These are phyloP conservation scores for Rhinichthys klamathensis DNA, from an alignment of 2,113 vertebrate genomes.

Conservation along the genomic window DNA sequence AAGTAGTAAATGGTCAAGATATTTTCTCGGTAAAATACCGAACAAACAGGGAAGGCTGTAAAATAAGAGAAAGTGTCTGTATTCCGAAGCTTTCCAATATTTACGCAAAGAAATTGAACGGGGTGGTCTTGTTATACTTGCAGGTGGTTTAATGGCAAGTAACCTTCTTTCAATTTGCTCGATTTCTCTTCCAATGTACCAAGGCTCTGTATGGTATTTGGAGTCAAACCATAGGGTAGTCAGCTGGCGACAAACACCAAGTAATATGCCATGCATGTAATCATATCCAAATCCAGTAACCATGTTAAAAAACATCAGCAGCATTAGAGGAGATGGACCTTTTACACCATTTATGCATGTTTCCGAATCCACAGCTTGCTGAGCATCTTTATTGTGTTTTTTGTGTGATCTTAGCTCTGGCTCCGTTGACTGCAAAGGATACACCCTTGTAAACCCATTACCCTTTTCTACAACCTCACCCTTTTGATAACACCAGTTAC, in stretches of 20 bases:
- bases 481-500: conserved; percentile 11
- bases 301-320: conserved; percentile 19
- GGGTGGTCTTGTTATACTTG: conserved; percentile 5
- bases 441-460: background rate
- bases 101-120: background rate
- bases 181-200: background rate
- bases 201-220: background rate
- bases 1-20: conserved; percentile 21
- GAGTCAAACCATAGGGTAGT: no score
- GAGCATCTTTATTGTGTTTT: background rate
- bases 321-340: conserved; percentile 20
- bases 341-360: background rate
- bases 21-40: background rate
- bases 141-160: background rate
- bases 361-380: background rate
- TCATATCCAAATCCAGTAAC: conserved; percentile 21
- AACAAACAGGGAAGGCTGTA: conserved; percentile 22
- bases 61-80: background rate
- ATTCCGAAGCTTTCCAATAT: conserved; percentile 17
- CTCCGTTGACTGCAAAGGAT: background rate
- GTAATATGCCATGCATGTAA: conserved; percentile 8
- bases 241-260: no score
- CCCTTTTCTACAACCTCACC: background rate
- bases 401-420: background rate
- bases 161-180: background rate